Conservation (phyloP, 2,888 invertebrate species). For the Cryptosula pallasiana region DNA sequence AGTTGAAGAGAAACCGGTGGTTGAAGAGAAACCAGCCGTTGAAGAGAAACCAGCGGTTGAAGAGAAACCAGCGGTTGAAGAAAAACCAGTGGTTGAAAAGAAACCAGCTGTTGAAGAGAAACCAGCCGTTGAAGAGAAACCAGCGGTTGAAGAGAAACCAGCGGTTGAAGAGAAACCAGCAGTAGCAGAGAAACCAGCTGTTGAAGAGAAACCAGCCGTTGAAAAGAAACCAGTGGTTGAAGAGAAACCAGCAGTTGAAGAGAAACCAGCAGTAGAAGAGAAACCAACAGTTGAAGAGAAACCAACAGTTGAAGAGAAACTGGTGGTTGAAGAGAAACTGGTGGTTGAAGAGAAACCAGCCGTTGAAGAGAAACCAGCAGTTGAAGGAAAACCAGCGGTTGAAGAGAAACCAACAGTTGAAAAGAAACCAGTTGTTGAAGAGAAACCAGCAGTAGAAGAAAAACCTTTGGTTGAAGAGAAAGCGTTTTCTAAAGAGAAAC, state of each 20-base stretch:
- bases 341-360: not conserved
- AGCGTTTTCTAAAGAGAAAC: not conserved
- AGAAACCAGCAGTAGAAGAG: not conserved
- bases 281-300: conserved; percentile 15
- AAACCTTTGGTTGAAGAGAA: not conserved
- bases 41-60: no score
- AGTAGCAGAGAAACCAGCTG: not conserved
- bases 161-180: not conserved
- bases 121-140: not conserved
- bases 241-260: not conserved
- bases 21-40: no score
- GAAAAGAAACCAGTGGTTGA: not conserved
- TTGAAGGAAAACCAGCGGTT: not conserved
- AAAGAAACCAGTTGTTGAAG: not conserved
- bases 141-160: not conserved
- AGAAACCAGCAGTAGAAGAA: not conserved
- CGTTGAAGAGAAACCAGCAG: not conserved
- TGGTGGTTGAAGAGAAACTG: not conserved
- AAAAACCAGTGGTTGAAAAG: no score
- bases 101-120: not conserved
- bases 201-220: not conserved
- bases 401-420: not conserved
- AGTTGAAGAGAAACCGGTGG: no score
- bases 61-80: no score
- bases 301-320: conserved; percentile 6